Base-by-base conservation (phyloP, 2,113 vertebrate species). In the Spea multiplicata region DNA sequence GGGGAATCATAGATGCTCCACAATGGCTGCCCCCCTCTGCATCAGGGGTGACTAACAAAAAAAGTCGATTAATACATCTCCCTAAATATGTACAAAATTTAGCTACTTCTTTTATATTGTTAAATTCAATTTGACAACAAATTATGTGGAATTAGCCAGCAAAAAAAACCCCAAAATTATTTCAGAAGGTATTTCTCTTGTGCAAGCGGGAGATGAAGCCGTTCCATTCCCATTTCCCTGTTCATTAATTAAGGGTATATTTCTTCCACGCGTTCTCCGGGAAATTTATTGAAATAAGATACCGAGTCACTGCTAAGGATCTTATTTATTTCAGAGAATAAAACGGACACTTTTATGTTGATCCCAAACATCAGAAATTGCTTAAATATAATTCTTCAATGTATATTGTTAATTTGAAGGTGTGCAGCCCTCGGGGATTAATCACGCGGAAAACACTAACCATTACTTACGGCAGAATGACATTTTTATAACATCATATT, bases 401-500 rank as follows among this genome's bases (percentile, higher is more conserved):
- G 90, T 90, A 82, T 85, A 90, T 88, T 88, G 87, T 88, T 91
- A 92, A 93, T 93, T 88, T 91, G 92, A 93, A 93, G 91, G 92
- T 92, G 93, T 93, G 90, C 74, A 17, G 88, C 88, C 89, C 92
- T 89, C 83, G 88, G 90, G 91, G 86, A 90, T 93, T 92, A 90
- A 92, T 94, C 87, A 87, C 83, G 89, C 87, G 89, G 89, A 90
- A 91, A 88, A 89, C 89, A 90, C 92, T 92, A 91, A 90, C 90
- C 91, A 91, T 93, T 93, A 93, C 92, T 92, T 92, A 92, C 89
- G 87, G 83, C 86, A 84, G 3, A 87, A 72, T 93, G 91, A 92
- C 89, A 75, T 89, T 93, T 93, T 93, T 92, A 93, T 92, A 89
- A 92, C 89, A 86, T 93, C 88, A 91, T 93, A 91, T 94, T 91